phyloP scores from a whole-genome alignment of 2,797 vertebrate species.

The Prionace glauca region DNA sequence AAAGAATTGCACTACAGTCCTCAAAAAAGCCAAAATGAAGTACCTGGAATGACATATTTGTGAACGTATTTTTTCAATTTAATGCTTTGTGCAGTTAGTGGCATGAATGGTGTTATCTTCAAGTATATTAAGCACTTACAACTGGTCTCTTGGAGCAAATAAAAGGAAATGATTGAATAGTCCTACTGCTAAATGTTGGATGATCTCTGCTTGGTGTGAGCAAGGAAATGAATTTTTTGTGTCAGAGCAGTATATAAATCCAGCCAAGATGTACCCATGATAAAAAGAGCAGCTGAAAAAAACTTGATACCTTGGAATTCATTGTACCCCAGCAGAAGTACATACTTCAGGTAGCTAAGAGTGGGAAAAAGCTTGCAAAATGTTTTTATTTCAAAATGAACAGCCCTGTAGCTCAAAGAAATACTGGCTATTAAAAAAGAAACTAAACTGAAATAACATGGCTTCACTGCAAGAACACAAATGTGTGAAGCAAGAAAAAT shows the following conservation, averaged over 20 bases:
- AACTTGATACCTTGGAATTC: background rate
- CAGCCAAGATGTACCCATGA: background rate
- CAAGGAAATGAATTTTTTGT: background rate
- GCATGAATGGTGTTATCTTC: too few relatives aligned
- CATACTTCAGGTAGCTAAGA: background rate
- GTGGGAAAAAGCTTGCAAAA: background rate
- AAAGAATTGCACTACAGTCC: too few relatives aligned
- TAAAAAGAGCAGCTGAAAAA: background rate
- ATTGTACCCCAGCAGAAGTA: background rate
- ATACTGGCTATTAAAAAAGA: background rate
- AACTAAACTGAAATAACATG: background rate
- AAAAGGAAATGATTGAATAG: background rate
- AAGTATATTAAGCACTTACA: too few relatives aligned
- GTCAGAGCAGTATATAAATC: background rate
- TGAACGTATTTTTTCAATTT: too few relatives aligned
- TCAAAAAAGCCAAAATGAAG: too few relatives aligned
- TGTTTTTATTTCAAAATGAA: background rate
- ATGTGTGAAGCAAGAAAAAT: background rate
- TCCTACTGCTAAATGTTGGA: background rate
- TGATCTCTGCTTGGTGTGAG: too few relatives aligned
- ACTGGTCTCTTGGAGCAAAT: background rate
- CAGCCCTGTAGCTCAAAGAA: background rate
- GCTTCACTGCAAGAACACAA: background rate
- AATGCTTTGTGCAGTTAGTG: too few relatives aligned
- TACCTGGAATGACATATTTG: too few relatives aligned